These are phyloP conservation scores for Tenualosa ilisha DNA, from an alignment of 2,797 vertebrate genomes.

Conservation along the genomic window DNA sequence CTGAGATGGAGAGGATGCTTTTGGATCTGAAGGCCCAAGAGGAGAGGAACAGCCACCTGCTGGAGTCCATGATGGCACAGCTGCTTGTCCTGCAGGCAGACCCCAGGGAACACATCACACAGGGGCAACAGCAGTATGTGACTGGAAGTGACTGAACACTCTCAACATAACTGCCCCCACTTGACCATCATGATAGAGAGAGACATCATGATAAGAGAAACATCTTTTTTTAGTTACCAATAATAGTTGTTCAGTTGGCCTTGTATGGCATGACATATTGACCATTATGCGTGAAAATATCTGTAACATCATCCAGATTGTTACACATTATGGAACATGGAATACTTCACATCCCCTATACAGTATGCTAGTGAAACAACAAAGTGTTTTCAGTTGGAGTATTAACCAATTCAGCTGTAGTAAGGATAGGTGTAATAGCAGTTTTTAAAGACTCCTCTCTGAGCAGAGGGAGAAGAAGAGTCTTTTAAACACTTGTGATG, in stretches of 20 bases:
- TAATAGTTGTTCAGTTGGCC: background rate
- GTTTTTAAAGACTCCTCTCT: too few species aligned
- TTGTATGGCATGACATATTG: too few species aligned
- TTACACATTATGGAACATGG: too few species aligned
- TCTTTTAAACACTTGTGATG: too few species aligned
- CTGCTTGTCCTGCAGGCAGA: constrained; percentile 45
- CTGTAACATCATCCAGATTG: too few species aligned
- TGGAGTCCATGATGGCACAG: constrained; percentile 55
- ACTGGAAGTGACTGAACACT: background rate
- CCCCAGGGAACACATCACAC: constrained; percentile 24
- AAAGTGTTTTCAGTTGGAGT: too few species aligned
- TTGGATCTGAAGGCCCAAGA: constrained; percentile 55
- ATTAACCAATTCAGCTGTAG: too few species aligned
- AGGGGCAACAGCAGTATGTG: background rate
- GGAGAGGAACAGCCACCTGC: constrained; percentile 54
- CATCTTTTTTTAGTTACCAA: background rate
- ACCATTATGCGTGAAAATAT: too few species aligned
- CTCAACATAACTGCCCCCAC: background rate
- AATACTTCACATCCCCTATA: too few species aligned
- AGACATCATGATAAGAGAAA: background rate
- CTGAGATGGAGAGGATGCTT: constrained; percentile 57
- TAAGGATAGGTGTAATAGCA: too few species aligned
- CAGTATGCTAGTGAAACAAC: too few species aligned
- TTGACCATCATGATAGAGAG: background rate
- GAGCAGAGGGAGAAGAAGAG: too few species aligned